A percentile compares a stretch with the other conserved stretches of the same genome.
Evolutionary conservation across 2,888 invertebrate genomes (phyloP).

Genomic region (Coleophora deauratella): DNA sequence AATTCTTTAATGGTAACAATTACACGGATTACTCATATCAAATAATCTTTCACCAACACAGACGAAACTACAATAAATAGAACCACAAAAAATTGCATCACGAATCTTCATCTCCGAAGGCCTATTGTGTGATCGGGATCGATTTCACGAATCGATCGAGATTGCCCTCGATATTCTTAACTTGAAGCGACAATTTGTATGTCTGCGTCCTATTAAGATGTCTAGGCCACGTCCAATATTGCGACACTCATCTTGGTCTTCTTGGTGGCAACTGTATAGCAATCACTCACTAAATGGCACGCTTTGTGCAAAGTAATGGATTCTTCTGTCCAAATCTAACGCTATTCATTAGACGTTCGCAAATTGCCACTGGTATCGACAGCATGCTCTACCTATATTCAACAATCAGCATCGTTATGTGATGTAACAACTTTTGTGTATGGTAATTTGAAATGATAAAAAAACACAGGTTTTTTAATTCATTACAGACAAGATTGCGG

Average conservation of each 20-base stretch:
- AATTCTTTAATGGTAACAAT: too few species aligned
- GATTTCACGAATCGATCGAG: constrained; percentile 39
- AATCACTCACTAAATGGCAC: constrained; percentile 28
- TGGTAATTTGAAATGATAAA: background rate
- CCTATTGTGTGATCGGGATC: constrained; percentile 37
- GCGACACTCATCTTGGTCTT: too few species aligned
- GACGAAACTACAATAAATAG: background rate
- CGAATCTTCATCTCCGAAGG: constrained; percentile 22
- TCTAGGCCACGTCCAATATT: constrained; percentile 4
- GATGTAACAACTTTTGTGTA: constrained; percentile 7
- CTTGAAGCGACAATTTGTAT: constrained; percentile 13
- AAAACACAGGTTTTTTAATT: too few species aligned
- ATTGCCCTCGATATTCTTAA: constrained; percentile 29
- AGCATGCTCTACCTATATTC: background rate
- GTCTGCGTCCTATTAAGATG: constrained; percentile 30
- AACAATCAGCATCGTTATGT: background rate
- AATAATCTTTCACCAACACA: constrained; percentile 4
- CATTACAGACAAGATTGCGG: too few species aligned
- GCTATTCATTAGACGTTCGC: constrained; percentile 22
- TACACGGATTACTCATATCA: too few species aligned
- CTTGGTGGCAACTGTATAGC: constrained; percentile 8
- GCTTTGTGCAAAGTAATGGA: constrained; percentile 40
- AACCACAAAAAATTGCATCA: constrained; percentile 39
- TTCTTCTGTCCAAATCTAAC: constrained; percentile 27
- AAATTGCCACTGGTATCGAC: constrained; percentile 20